These are phyloP conservation scores for Condylostylus longicornis DNA, from an alignment of 1,140 invertebrate genomes.

Conservation along the genomic window DNA sequence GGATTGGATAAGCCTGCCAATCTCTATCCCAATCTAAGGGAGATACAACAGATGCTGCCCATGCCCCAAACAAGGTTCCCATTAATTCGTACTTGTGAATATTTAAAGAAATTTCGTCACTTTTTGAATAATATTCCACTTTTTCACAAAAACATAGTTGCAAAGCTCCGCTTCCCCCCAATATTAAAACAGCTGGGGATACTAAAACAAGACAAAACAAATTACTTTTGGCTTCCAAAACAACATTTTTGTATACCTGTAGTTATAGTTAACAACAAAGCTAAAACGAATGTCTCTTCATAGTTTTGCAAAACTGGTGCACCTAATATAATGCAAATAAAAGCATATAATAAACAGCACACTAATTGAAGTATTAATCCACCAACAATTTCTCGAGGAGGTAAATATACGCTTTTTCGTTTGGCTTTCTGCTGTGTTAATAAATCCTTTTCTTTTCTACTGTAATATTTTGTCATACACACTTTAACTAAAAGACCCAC, in stretches of 20 bases:
- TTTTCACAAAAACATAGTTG: slow-evolving; percentile 29
- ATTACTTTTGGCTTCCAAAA: no score
- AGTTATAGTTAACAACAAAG: slow-evolving; percentile 22
- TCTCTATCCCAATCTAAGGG: slow-evolving; percentile 73
- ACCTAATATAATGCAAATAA: slow-evolving; percentile 29
- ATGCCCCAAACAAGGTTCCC: slow-evolving; percentile 51
- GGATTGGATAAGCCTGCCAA: slow-evolving; percentile 61
- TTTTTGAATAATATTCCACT: slow-evolving; percentile 25
- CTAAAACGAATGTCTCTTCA: slow-evolving; percentile 28
- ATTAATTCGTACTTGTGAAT: slow-evolving; percentile 36
- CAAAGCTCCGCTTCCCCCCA: slow-evolving; percentile 25
- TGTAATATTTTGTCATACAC: slow-evolving; percentile 22
- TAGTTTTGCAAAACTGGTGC: slow-evolving; percentile 28
- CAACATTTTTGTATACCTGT: no score
- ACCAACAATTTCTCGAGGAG: slow-evolving; percentile 18
- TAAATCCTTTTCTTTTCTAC: slow-evolving; percentile 17
- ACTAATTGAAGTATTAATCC: slow-evolving; percentile 24
- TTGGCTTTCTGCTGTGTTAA: slow-evolving; percentile 22
- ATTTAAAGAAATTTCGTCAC: slow-evolving; percentile 23
- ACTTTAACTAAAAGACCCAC: slow-evolving; percentile 25
- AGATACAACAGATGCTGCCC: slow-evolving; percentile 61
- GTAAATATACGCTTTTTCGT: slow-evolving; percentile 22
- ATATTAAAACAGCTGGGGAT: slow-evolving; percentile 25
- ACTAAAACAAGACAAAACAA: no score
- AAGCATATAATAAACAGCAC: slow-evolving; percentile 24